Percentiles rank a stretch among this genome's conserved stretches.
Evolutionary conservation across 1,140 invertebrate species (phyloP).

Genomic region (Chlorops oryzae): DNA sequence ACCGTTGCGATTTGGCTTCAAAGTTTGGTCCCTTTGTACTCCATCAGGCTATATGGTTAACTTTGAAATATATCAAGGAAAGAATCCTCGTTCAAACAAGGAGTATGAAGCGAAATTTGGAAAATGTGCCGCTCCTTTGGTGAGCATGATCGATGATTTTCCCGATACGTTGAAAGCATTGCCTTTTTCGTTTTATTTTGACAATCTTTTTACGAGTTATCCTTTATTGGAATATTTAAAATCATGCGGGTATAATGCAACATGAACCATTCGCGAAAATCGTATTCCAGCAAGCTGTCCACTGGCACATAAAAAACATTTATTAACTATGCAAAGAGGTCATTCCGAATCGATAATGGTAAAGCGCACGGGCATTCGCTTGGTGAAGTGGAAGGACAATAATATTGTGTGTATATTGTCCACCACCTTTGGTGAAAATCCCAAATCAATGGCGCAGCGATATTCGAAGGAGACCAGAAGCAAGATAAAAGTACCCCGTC

Average conservation of each 20-base stretch:
- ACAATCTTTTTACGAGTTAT: slow-evolving; percentile 33
- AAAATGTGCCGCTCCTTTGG: slow-evolving; percentile 25
- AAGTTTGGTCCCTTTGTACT: no score
- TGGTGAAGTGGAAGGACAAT: slow-evolving; percentile 17
- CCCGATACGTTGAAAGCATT: no score
- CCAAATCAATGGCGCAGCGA: slow-evolving; percentile 11
- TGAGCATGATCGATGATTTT: no score
- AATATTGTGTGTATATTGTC: slow-evolving; percentile 23
- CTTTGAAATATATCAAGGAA: slow-evolving; percentile 36
- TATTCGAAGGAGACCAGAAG: not conserved
- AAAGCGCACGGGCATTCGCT: slow-evolving; percentile 5
- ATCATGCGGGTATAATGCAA: slow-evolving; percentile 16
- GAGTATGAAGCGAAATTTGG: slow-evolving; percentile 25
- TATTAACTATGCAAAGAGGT: slow-evolving; percentile 17
- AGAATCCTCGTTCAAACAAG: slow-evolving; percentile 16
- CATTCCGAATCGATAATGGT: slow-evolving; percentile 2
- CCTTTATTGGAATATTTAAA: slow-evolving; percentile 21
- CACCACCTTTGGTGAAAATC: slow-evolving; percentile 20
- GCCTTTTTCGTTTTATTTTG: slow-evolving; percentile 24
- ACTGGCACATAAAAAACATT: slow-evolving; percentile 14
- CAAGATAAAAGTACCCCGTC: slow-evolving; percentile 14
- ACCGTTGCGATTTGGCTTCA: no score
- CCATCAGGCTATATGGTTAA: no score
- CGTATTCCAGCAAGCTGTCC: slow-evolving; percentile 19
- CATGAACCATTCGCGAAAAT: slow-evolving; percentile 28